Percentiles rank a stretch among this genome's conserved stretches.
Evolutionary conservation across 1,140 invertebrate genomes (phyloP).

Genomic region (Drosophila murphyi): DNA sequence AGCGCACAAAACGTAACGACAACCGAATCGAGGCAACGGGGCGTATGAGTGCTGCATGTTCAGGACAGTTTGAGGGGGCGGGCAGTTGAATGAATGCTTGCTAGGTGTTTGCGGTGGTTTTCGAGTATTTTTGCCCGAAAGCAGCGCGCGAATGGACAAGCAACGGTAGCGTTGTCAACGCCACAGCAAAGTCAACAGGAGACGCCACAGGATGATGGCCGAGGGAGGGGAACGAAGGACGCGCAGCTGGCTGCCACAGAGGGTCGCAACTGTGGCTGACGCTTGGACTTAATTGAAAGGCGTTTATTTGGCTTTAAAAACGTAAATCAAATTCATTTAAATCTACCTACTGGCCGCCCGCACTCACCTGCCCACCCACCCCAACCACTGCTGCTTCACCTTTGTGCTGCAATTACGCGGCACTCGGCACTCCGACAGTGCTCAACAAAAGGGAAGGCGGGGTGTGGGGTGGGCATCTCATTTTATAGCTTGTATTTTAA

Average conservation of each 20-base stretch:
- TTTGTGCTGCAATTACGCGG: conserved; percentile 79
- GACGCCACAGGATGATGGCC: conserved; percentile 3
- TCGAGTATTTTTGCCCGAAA: conserved; percentile 63
- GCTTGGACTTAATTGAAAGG: conserved; percentile 80
- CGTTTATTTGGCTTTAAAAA: conserved; percentile 83
- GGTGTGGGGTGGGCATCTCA: conserved; percentile 52
- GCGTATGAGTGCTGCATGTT: conserved; percentile 73
- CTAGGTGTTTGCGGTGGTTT: conserved; percentile 81
- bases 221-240: not conserved
- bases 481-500: conserved; percentile 83
- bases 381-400: conserved; percentile 35
- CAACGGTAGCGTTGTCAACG: conserved; percentile 68
- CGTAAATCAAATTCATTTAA: conserved; percentile 84
- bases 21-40: conserved; percentile 73
- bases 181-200: conserved; percentile 77
- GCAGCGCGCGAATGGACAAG: conserved; percentile 58
- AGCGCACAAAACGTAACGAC: conserved; percentile 64
- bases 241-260: conserved; percentile 41
- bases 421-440: conserved; percentile 61
- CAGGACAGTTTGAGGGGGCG: conserved; percentile 7
- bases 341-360: conserved; percentile 32
- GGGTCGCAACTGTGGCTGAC: conserved; percentile 35
- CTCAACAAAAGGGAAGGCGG: not conserved
- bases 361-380: not conserved
- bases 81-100: conserved; percentile 67